Conservation (phyloP, 2,888 invertebrate genomes). For the Nineta flava region DNA sequence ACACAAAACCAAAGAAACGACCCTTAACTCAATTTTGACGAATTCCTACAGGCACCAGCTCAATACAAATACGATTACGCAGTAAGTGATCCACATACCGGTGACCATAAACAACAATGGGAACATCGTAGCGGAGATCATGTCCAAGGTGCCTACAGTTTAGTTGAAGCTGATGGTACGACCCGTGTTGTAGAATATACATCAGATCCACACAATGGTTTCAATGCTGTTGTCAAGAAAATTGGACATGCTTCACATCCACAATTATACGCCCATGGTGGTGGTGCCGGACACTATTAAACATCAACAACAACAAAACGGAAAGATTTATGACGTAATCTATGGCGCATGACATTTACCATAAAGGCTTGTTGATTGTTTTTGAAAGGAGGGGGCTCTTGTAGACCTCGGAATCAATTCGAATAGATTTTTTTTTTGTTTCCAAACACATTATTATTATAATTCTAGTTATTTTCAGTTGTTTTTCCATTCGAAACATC, state of each 20-base stretch:
- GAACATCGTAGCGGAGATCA: slow-evolving; percentile 19
- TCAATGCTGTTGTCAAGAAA: slow-evolving; percentile 18
- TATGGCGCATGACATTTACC: too few relatives aligned
- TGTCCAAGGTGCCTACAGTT: slow-evolving; percentile 25
- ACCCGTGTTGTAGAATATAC: slow-evolving; percentile 25
- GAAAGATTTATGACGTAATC: neutral
- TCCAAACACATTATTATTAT: too few relatives aligned
- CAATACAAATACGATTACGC: slow-evolving; percentile 12
- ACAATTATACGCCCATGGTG: neutral
- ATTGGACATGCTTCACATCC: slow-evolving; percentile 3
- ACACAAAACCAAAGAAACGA: neutral
- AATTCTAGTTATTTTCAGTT: too few relatives aligned
- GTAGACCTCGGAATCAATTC: too few relatives aligned
- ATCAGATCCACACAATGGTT: slow-evolving; percentile 23
- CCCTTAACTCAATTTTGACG: neutral
- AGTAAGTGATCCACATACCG: slow-evolving; percentile 12
- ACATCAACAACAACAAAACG: neutral
- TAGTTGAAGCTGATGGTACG: slow-evolving; percentile 26
- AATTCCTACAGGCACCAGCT: slow-evolving; percentile 3
- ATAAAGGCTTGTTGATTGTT: too few relatives aligned
- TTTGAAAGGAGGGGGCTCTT: too few relatives aligned
- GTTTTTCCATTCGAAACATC: too few relatives aligned
- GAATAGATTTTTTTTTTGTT: too few relatives aligned
- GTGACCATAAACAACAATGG: slow-evolving; percentile 13
- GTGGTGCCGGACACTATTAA: neutral